Evolutionary conservation across 2,888 invertebrate genomes (phyloP).

Genomic region (Heliconius aoede): DNA sequence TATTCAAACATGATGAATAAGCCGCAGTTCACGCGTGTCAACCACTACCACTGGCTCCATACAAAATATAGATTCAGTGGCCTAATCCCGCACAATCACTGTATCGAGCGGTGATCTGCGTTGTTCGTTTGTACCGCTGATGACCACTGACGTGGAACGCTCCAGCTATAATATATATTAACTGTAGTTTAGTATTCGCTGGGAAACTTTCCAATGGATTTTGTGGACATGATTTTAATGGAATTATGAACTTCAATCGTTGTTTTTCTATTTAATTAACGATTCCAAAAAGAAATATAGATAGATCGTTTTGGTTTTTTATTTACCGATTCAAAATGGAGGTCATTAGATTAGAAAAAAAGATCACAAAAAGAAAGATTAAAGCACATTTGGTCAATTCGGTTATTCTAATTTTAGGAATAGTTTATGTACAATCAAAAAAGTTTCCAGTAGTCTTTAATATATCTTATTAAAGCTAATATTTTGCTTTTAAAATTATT

Average conservation of each 20-base stretch:
- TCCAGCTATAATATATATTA: constrained; percentile 7
- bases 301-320: too few species aligned
- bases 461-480: too few species aligned
- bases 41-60: not conserved
- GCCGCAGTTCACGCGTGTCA: not conserved
- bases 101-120: not conserved
- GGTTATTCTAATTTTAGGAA: too few species aligned
- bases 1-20: too few species aligned
- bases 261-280: not conserved
- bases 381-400: too few species aligned
- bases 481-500: too few species aligned
- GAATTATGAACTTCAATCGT: not conserved
- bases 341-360: too few species aligned
- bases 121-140: not conserved
- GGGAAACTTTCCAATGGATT: not conserved
- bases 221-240: not conserved
- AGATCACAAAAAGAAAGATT: too few species aligned
- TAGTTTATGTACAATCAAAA: too few species aligned
- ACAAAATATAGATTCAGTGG: not conserved
- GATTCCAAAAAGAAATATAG: not conserved
- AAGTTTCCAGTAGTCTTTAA: too few species aligned
- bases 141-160: not conserved
- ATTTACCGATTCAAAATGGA: too few species aligned
- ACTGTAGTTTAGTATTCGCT: constrained; percentile 2
- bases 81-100: not conserved